These are phyloP conservation scores for Lepisosteus oculatus DNA, from an alignment of 2,113 vertebrate genomes.

Conservation along the genomic window DNA sequence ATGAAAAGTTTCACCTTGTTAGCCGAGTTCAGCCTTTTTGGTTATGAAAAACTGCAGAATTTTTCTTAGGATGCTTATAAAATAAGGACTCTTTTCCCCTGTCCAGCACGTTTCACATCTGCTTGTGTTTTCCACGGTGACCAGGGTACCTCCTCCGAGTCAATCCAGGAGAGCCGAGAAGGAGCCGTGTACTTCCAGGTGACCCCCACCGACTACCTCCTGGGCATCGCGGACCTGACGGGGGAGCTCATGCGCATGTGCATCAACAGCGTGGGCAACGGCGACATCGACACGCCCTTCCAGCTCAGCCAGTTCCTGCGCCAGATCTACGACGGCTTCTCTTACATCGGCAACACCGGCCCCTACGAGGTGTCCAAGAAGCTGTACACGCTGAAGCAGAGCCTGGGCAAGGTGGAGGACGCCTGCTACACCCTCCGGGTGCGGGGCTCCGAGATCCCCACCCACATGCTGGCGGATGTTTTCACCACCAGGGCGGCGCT, in stretches of 20 bases:
- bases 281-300: conserved; percentile 94
- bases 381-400: conserved; percentile 89
- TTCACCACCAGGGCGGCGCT: conserved; percentile 80
- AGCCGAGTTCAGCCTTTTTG: no score
- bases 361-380: conserved; percentile 97
- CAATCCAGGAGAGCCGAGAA: conserved; percentile 35
- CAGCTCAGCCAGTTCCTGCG: conserved; percentile 90
- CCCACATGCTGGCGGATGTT: conserved; percentile 93
- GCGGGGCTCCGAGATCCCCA: conserved; percentile 92
- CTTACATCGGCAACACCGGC: conserved; percentile 92
- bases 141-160: conserved; percentile 49
- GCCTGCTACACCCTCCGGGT: conserved; percentile 90
- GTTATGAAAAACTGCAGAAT: no score
- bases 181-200: conserved; percentile 77
- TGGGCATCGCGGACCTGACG: conserved; percentile 91
- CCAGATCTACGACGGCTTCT: conserved; percentile 92
- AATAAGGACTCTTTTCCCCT: no score
- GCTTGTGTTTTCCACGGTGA: neutral
- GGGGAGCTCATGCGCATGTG: conserved; percentile 97
- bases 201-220: conserved; percentile 88
- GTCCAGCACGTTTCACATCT: neutral
- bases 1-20: no score
- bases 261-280: conserved; percentile 92
- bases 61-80: no score
- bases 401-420: conserved; percentile 91